Base-by-base conservation (phyloP, 2,797 vertebrate genomes). In the Tokudaia tokunoshimensis region DNA sequence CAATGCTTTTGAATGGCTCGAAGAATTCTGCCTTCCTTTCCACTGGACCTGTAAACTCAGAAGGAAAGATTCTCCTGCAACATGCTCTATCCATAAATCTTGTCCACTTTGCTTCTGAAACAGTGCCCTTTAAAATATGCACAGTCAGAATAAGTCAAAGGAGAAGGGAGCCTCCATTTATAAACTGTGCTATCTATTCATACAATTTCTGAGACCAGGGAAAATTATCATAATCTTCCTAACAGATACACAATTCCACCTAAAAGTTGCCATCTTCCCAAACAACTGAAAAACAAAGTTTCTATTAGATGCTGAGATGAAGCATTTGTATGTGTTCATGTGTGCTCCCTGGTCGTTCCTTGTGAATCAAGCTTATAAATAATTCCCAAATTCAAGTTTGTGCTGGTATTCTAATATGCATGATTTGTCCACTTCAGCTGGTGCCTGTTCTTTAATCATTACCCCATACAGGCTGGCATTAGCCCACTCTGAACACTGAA, bases 341-440 rank as follows among this genome's bases (percentile, higher is more conserved):
- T 75, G 65, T 92, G 57, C 52, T 92, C 95, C 37, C 37, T 91
- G 85, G 61, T 80, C 94, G 82, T 74, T 89, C 55, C 94, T 91
- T 78, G 75, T 94, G 89, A 89, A 94, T 92, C 79, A 92, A 96
- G 92, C 47, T 85, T 84, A 97, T 81, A 96, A 97, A 97, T 95
- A 19, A 96, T 94, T 92, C 94, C 67, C 63, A 88, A 55, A 88
- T 50, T 76, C 83, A 78, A 72, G 37, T 89, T 94, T 76, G 37
- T 79, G 82, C 47, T 0, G 9, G 50, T 92, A 61, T 86, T 96
- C 70, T 81, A 97, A 93, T 91, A 22, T 72, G 4, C 34, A 55
- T 90, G 89, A 75, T 97, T 76, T 81, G 93, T 94, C 72, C 50
- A 0, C 8, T 89, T 97, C 88, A 91, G 70, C 41, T 83, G 17